Evolutionary conservation across 2,113 vertebrate genomes (phyloP).

Genomic region (Rattus norvegicus): DNA sequence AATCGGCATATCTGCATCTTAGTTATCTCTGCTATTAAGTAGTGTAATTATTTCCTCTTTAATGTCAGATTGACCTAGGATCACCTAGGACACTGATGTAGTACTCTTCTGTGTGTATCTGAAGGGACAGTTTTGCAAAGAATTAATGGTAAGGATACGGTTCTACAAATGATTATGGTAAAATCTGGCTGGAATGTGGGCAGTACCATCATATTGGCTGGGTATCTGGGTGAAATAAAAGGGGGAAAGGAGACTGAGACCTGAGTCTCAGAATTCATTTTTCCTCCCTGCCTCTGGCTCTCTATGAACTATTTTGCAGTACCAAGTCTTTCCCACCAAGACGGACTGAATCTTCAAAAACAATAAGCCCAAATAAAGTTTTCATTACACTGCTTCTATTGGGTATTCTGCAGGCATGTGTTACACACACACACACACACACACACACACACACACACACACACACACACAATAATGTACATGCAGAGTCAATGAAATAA

Average conservation of each 20-base stretch:
- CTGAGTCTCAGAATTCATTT: background rate
- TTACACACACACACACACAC: background rate
- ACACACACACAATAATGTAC: background rate
- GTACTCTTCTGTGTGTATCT: background rate
- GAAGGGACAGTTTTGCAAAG: background rate
- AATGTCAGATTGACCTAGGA: background rate
- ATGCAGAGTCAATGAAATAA: background rate
- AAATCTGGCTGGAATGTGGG: background rate
- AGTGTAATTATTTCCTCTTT: background rate
- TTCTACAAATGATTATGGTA: background rate
- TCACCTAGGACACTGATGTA: background rate
- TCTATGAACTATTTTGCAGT: background rate
- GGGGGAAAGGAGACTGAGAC: background rate
- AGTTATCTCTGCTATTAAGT: background rate
- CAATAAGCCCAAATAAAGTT: background rate
- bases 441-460: background rate
- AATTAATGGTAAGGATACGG: background rate
- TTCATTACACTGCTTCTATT: background rate
- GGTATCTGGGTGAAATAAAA: background rate
- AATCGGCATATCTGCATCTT: background rate
- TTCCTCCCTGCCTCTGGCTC: background rate
- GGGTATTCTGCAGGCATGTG: background rate
- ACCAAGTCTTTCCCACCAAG: background rate
- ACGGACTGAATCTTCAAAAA: background rate
- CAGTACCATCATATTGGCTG: background rate